phyloP scores from a whole-genome alignment of 2,888 invertebrate genomes.

The Salpingus planirostris region DNA sequence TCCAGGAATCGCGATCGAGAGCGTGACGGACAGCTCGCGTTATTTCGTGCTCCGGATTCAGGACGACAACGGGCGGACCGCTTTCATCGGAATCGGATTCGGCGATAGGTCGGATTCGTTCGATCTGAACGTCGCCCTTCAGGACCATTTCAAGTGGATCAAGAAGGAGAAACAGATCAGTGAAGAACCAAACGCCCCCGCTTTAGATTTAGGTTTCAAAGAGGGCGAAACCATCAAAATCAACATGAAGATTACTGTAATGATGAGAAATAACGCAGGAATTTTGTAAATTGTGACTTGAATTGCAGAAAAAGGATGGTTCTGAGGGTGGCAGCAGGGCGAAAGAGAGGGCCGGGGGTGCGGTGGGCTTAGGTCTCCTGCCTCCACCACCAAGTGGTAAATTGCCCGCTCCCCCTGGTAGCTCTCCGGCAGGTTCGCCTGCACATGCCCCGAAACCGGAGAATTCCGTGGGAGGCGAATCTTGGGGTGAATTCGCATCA shows the following conservation, averaged over 20 bases:
- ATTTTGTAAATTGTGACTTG: background rate
- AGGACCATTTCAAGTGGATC: slow-evolving; percentile 95
- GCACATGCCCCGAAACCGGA: slow-evolving; percentile 43
- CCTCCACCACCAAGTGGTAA: slow-evolving; percentile 80
- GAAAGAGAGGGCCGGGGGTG: slow-evolving; percentile 46
- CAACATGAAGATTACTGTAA: slow-evolving; percentile 92
- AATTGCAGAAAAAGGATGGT: slow-evolving; percentile 75
- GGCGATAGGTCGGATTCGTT: slow-evolving; percentile 97
- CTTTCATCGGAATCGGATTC: slow-evolving; percentile 96
- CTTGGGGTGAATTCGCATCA: slow-evolving; percentile 76
- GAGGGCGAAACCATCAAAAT: slow-evolving; percentile 99
- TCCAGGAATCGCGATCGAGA: slow-evolving; percentile 89
- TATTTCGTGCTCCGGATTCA: slow-evolving; percentile 94
- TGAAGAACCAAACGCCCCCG: slow-evolving; percentile 71
- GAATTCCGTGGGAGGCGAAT: slow-evolving; percentile 41
- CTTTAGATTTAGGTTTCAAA: slow-evolving; percentile 93
- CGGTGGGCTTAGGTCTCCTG: slow-evolving; percentile 46
- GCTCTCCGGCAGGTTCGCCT: slow-evolving; percentile 68
- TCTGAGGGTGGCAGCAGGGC: slow-evolving; percentile 60
- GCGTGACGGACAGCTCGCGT: slow-evolving; percentile 94
- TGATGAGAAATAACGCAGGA: slow-evolving; percentile 15
- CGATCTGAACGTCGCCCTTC: slow-evolving; percentile 95
- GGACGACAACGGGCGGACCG: slow-evolving; percentile 84
- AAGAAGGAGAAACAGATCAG: slow-evolving; percentile 73
- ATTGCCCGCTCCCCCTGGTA: slow-evolving; percentile 68